Conservation (phyloP, 2,113 vertebrate genomes). For the Lasiurus borealis region DNA sequence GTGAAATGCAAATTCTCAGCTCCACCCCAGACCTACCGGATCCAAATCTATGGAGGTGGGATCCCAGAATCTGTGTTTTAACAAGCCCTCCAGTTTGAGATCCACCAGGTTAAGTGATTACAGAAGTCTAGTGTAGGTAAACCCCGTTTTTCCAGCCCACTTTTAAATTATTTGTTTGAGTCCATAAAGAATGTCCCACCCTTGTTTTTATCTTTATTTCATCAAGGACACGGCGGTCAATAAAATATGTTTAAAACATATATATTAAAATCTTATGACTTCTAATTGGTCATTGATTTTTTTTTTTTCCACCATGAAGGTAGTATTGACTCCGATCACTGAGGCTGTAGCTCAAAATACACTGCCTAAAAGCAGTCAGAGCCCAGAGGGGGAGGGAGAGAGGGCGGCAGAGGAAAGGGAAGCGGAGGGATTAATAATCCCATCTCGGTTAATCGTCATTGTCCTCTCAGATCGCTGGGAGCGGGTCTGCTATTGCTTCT, state of each 20-base stretch:
- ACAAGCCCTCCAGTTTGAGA: not conserved
- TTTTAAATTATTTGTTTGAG: slow-evolving; percentile 70
- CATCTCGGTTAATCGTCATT: slow-evolving; percentile 66
- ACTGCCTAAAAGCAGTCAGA: not conserved
- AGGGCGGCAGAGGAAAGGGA: slow-evolving; percentile 29
- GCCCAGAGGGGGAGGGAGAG: not conserved
- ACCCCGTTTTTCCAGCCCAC: slow-evolving; percentile 16
- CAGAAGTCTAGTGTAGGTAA: not conserved
- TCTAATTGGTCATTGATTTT: slow-evolving; percentile 6
- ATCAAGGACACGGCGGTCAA: slow-evolving; percentile 14
- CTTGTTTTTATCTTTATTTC: slow-evolving; percentile 45
- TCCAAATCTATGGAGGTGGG: not conserved
- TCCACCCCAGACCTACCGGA: not conserved
- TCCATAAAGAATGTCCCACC: slow-evolving; percentile 14
- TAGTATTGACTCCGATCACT: slow-evolving; percentile 11
- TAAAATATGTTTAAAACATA: not conserved
- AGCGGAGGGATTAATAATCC: slow-evolving; percentile 79
- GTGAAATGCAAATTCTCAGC: not conserved
- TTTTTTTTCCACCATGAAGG: not conserved
- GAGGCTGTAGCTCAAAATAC: slow-evolving; percentile 37
- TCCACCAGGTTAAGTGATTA: not conserved
- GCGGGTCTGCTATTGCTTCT: slow-evolving; percentile 74
- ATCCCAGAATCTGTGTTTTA: not conserved
- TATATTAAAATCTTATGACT: slow-evolving; percentile 28
- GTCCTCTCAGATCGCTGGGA: slow-evolving; percentile 66